Evolutionary conservation across 2,113 vertebrate species (phyloP).

Genomic region (Myiozetetes cayanensis): DNA sequence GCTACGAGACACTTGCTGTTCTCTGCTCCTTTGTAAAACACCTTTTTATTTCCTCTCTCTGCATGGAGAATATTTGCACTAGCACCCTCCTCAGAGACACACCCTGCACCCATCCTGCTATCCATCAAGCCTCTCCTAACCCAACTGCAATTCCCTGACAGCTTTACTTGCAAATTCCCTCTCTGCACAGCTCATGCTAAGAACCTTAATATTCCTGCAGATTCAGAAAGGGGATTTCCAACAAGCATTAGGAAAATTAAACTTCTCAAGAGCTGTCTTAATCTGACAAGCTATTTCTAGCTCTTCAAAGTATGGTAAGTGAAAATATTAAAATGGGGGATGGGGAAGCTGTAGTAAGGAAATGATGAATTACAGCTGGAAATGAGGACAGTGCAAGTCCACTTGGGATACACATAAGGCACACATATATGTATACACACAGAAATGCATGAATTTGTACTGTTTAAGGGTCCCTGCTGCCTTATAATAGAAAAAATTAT

Average conservation of each 20-base stretch:
- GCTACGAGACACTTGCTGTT: not conserved
- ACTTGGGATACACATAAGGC: not conserved
- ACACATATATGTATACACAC: fast-evolving
- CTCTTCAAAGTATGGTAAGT: constrained; percentile 18
- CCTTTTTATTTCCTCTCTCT: not conserved
- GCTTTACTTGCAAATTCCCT: constrained; percentile 29
- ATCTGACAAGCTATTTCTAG: constrained; percentile 66
- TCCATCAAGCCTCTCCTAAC: not conserved
- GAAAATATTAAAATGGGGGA: constrained; percentile 40
- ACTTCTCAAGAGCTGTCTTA: constrained; percentile 61
- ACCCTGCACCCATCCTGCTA: not conserved
- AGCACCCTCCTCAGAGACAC: not conserved
- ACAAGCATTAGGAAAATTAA: constrained; percentile 72
- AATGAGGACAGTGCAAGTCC: not conserved
- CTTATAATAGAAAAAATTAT: not conserved
- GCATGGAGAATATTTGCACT: fast-evolving
- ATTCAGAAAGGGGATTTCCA: constrained; percentile 60
- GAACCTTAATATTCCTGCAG: constrained; percentile 65
- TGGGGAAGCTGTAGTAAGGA: not conserved
- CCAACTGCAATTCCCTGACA: not conserved
- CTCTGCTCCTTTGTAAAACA: not conserved
- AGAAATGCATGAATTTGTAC: not conserved
- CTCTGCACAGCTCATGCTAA: constrained; percentile 45
- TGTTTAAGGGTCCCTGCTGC: not conserved
- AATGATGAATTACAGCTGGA: not conserved